Conservation (phyloP, 2,113 vertebrate species). For the Rissa tridactyla region DNA sequence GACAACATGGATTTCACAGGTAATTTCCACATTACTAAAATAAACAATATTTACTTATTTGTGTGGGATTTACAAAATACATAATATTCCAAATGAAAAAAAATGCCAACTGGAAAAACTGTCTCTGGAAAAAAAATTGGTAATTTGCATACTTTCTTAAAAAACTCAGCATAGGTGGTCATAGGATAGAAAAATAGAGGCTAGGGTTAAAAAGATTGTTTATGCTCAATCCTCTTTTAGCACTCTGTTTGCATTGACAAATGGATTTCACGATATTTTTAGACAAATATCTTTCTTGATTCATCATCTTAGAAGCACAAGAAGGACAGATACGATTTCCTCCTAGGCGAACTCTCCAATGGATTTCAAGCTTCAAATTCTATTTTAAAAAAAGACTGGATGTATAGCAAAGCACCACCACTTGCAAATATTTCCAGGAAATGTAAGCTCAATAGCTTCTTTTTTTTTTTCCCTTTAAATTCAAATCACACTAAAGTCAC, state of each 20-base stretch:
- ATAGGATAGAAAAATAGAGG: background rate
- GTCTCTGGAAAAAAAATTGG: background rate
- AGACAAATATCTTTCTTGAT: background rate
- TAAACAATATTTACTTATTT: background rate
- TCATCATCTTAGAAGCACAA: background rate
- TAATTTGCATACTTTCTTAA: background rate
- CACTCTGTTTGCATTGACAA: background rate
- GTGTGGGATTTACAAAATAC: background rate
- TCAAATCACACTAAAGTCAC: background rate
- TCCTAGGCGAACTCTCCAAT: background rate
- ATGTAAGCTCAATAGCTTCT: background rate
- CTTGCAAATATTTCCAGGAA: background rate
- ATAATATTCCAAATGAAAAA: background rate
- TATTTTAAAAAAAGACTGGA: background rate
- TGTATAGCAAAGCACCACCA: background rate
- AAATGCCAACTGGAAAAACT: background rate
- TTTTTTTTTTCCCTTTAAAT: background rate
- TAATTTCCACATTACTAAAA: background rate
- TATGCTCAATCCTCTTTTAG: background rate
- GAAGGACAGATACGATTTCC: background rate
- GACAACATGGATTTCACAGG: background rate
- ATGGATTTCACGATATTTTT: background rate
- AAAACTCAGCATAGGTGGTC: background rate
- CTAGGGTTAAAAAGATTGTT: background rate
- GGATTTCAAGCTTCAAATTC: background rate